Percentiles rank a stretch among this genome's conserved stretches.
Evolutionary conservation across 2,888 invertebrate genomes (phyloP).

Genomic region (Nephrocerus scutellatus): DNA sequence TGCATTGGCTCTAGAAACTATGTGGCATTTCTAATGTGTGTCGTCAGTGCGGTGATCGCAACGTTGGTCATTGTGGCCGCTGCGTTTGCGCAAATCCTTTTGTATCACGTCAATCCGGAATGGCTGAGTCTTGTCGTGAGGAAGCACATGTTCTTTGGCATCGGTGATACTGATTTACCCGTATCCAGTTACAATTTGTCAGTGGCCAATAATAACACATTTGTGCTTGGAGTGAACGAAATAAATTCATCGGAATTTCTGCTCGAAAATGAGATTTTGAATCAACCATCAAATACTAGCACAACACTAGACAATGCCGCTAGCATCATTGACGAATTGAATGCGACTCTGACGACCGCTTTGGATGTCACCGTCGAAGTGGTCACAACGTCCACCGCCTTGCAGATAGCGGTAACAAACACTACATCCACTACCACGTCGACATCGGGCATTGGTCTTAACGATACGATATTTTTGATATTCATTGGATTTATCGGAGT

Average conservation of each 20-base stretch:
- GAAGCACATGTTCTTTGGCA: too few species aligned
- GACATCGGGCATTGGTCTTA: slow-evolving; percentile 44
- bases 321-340: not conserved
- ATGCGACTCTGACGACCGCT: slow-evolving; percentile 1
- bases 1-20: slow-evolving; percentile 92
- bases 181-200: too few species aligned
- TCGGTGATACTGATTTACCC: too few species aligned
- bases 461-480: slow-evolving; percentile 55
- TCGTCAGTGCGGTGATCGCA: slow-evolving; percentile 69
- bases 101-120: slow-evolving; percentile 56
- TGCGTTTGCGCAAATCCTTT: slow-evolving; percentile 61
- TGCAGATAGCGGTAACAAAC: slow-evolving; percentile 16
- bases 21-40: slow-evolving; percentile 71
- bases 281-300: too few species aligned
- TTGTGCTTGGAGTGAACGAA: too few species aligned
- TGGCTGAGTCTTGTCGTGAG: too few species aligned
- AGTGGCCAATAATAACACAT: too few species aligned
- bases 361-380: slow-evolving; percentile 11
- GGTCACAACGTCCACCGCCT: slow-evolving; percentile 6
- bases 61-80: slow-evolving; percentile 63
- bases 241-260: too few species aligned
- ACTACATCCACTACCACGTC: slow-evolving; percentile 24
- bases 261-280: too few species aligned
- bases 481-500: slow-evolving; percentile 59
- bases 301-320: too few species aligned